These are phyloP conservation scores for Melanchra persicariae DNA, from an alignment of 2,888 invertebrate genomes.

Conservation along the genomic window DNA sequence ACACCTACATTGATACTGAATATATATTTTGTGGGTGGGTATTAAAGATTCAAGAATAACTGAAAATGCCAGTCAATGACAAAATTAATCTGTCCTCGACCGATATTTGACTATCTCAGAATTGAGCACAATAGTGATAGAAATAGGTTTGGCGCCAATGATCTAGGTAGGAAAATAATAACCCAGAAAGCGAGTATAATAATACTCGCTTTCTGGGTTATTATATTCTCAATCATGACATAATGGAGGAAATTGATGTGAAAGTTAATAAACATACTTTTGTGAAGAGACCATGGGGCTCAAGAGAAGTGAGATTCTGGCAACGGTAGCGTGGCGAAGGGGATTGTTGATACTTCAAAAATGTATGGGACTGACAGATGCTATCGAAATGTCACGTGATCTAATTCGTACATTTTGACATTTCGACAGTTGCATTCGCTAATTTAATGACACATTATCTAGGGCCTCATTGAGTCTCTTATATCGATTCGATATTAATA, in stretches of 20 bases:
- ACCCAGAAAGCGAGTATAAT: not conserved
- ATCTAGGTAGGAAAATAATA: slow-evolving; percentile 1
- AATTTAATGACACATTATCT: too few relatives aligned
- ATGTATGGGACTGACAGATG: too few relatives aligned
- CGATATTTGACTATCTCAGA: slow-evolving; percentile 17
- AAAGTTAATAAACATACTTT: not conserved
- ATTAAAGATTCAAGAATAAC: slow-evolving; percentile 11
- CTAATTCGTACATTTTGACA: too few relatives aligned
- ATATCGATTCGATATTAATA: too few relatives aligned
- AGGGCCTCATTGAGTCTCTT: too few relatives aligned
- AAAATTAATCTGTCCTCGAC: not conserved
- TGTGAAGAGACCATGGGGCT: too few relatives aligned
- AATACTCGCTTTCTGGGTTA: not conserved
- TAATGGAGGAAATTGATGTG: not conserved
- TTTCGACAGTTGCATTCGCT: too few relatives aligned
- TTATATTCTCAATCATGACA: too few relatives aligned
- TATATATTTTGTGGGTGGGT: not conserved
- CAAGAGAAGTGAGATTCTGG: too few relatives aligned
- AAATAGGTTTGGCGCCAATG: not conserved
- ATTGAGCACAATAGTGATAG: slow-evolving; percentile 6
- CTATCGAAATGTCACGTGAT: too few relatives aligned
- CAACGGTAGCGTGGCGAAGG: too few relatives aligned
- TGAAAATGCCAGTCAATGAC: slow-evolving; percentile 7
- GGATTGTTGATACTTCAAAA: too few relatives aligned
- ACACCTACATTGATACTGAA: not conserved